phyloP scores from a whole-genome alignment of 2,888 invertebrate species.

The Andrena haemorrhoa region DNA sequence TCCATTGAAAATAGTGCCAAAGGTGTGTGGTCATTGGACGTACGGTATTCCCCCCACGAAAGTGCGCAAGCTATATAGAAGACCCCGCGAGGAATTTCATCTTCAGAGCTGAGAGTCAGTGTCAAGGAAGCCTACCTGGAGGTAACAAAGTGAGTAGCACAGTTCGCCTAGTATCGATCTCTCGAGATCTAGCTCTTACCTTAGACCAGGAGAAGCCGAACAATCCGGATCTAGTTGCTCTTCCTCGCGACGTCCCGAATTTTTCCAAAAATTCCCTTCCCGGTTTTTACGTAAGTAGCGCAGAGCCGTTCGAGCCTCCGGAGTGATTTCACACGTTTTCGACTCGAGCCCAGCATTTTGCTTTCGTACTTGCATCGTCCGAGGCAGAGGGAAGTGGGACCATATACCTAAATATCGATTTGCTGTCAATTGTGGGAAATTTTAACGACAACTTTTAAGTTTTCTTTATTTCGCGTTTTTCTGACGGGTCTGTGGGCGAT shows the following conservation, averaged over 20 bases:
- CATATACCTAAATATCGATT: not conserved
- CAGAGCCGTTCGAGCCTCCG: too few relatives aligned
- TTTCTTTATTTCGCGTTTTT: too few relatives aligned
- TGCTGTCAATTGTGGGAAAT: not conserved
- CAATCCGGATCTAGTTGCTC: not conserved
- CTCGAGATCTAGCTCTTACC: not conserved
- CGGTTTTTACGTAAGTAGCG: not conserved
- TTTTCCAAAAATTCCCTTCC: not conserved
- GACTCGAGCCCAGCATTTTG: not conserved
- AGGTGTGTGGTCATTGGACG: conserved; percentile 79
- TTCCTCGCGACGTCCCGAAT: not conserved
- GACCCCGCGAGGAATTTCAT: conserved; percentile 83
- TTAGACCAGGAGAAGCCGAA: not conserved
- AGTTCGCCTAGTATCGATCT: not conserved
- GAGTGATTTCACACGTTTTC: not conserved
- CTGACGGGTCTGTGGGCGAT: too few relatives aligned
- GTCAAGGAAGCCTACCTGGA: conserved; percentile 81
- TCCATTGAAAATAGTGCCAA: conserved; percentile 81
- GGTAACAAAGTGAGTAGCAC: conserved; percentile 74
- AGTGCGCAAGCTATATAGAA: conserved; percentile 83
- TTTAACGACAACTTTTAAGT: not conserved
- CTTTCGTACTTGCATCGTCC: conserved; percentile 20
- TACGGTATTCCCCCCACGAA: conserved; percentile 76
- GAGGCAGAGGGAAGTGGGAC: fast-evolving
- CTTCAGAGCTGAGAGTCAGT: conserved; percentile 84